These are phyloP conservation scores for Steinernema hermaphroditum DNA, from an alignment of 2,888 invertebrate genomes.

Conservation along the genomic window DNA sequence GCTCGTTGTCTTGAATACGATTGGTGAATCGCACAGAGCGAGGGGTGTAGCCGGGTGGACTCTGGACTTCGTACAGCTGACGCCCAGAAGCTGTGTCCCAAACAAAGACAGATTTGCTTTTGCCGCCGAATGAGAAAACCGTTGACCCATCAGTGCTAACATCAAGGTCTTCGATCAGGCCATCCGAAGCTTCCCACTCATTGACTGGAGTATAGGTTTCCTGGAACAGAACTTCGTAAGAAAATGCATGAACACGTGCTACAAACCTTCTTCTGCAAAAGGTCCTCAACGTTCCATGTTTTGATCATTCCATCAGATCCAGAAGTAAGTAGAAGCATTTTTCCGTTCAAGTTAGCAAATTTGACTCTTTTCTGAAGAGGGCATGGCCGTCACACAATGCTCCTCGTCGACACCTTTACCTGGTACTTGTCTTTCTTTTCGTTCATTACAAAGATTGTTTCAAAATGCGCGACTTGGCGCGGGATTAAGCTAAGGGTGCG, in stretches of 20 bases:
- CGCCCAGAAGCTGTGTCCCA: not conserved
- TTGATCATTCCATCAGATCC: conserved; percentile 17
- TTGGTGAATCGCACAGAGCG: conserved; percentile 16
- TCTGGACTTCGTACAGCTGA: not conserved
- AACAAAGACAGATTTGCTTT: not conserved
- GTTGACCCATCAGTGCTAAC: conserved; percentile 46
- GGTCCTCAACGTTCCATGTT: conserved; percentile 14
- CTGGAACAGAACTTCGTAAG: not conserved
- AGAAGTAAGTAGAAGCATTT: not conserved
- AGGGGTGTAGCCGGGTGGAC: not conserved
- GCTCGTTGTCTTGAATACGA: not conserved
- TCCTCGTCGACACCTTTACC: not conserved
- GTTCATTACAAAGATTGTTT: conserved; percentile 33
- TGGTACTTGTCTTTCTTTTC: conserved; percentile 16
- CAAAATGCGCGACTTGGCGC: conserved; percentile 33
- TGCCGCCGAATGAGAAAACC: conserved; percentile 24
- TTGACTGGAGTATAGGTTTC: not conserved
- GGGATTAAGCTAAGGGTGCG: conserved; percentile 32
- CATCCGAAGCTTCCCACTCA: not conserved
- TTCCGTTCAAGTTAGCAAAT: not conserved
- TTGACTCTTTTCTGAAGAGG: conserved; percentile 14
- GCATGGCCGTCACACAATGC: not conserved
- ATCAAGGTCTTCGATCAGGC: conserved; percentile 46
- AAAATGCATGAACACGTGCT: not conserved
- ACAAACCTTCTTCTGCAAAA: not conserved